A percentile compares a stretch with the other conserved stretches of the same genome.
These are phyloP conservation scores for Chionodraco myersi DNA, from an alignment of 2,113 vertebrate genomes.

Conservation along the genomic window DNA sequence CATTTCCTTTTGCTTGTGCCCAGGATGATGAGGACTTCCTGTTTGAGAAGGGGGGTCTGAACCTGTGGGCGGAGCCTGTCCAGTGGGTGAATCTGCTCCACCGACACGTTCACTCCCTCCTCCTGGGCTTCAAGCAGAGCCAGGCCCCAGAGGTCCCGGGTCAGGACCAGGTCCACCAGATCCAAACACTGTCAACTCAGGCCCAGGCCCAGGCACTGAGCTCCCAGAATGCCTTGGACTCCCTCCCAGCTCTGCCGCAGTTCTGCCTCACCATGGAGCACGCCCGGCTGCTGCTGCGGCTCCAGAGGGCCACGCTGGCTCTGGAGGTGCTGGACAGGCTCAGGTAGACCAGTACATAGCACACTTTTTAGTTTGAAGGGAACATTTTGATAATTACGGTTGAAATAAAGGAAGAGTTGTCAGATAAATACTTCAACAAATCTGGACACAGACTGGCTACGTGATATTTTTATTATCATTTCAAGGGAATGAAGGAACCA, in stretches of 20 bases:
- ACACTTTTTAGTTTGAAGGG: background rate
- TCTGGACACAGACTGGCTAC: constrained; percentile 31
- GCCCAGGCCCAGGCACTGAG: constrained; percentile 67
- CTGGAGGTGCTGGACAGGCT: constrained; percentile 80
- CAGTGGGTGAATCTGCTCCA: constrained; percentile 86
- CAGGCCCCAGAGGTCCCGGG: constrained; percentile 1
- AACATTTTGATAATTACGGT: background rate
- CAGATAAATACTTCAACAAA: background rate
- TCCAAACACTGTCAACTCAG: constrained; percentile 68
- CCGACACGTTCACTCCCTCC: constrained; percentile 82
- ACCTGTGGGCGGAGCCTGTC: constrained; percentile 94
- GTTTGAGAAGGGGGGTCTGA: constrained; percentile 94
- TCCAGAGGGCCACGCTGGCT: constrained; percentile 81
- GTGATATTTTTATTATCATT: constrained; percentile 23
- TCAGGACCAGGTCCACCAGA: constrained; percentile 47
- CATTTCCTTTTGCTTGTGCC: constrained; percentile 2
- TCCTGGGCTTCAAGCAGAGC: constrained; percentile 17
- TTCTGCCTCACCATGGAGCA: constrained; percentile 89
- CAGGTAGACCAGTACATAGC: background rate
- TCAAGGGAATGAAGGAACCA: constrained; percentile 15
- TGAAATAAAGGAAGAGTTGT: background rate
- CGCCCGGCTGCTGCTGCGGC: constrained; percentile 83
- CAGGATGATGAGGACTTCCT: constrained; percentile 92
- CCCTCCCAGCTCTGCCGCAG: constrained; percentile 86
- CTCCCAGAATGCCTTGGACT: constrained; percentile 70